These are phyloP conservation scores for Sphaerophoria taeniata DNA, from an alignment of 2,888 invertebrate genomes.

Conservation along the genomic window DNA sequence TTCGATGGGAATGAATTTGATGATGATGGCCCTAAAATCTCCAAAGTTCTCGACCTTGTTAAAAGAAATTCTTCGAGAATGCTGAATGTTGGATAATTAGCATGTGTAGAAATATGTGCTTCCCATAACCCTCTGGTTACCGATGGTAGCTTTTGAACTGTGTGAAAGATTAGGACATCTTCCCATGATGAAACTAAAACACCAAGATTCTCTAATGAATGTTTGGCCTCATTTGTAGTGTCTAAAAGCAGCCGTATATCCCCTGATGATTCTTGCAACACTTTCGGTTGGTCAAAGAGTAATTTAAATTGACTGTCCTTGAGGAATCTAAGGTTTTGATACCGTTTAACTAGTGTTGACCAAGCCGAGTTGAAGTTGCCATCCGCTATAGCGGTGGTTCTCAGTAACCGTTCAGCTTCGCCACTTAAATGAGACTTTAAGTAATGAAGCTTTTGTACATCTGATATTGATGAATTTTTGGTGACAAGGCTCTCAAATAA, in stretches of 20 bases:
- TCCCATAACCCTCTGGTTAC: constrained; percentile 34
- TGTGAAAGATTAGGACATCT: constrained; percentile 46
- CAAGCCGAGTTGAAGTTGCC: constrained; percentile 45
- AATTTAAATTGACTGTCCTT: constrained; percentile 41
- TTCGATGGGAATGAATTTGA: neutral
- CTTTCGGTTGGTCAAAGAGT: constrained; percentile 6
- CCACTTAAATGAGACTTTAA: constrained; percentile 3
- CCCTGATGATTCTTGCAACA: constrained; percentile 7
- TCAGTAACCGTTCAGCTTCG: neutral
- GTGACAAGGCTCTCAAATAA: constrained; percentile 4
- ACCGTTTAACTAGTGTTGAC: constrained; percentile 25
- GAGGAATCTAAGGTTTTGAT: constrained; percentile 25
- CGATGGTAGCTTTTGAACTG: constrained; percentile 24
- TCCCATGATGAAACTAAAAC: constrained; percentile 39
- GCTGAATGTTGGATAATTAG: constrained; percentile 31
- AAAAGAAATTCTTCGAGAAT: constrained; percentile 27
- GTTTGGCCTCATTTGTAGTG: constrained; percentile 20
- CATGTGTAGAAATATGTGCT: constrained; percentile 28
- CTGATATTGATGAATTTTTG: constrained; percentile 38
- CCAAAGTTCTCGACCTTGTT: constrained; percentile 34
- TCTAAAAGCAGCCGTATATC: constrained; percentile 14
- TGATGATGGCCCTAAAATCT: constrained; percentile 26
- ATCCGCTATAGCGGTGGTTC: constrained; percentile 18
- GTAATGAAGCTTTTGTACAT: constrained; percentile 35
- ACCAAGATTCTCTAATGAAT: constrained; percentile 32